Evolutionary conservation across 2,888 invertebrate genomes (phyloP), one percentile per base, ranked within the genome.

Genomic region (Platycheirus rosarum): DNA sequence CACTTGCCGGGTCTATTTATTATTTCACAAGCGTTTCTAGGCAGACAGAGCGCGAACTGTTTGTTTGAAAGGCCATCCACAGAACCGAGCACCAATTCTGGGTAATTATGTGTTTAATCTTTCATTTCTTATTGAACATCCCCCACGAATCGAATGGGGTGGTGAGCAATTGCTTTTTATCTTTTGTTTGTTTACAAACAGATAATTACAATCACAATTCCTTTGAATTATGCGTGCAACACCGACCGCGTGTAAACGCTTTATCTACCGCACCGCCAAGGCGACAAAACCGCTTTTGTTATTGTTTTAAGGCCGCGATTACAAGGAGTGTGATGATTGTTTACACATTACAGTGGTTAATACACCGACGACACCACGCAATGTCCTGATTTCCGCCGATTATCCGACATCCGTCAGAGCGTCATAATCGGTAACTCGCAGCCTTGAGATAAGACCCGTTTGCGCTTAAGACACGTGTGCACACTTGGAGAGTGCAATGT

Each of bases 101-200:
- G 82, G 82, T 82, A 82, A 82, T 82, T 77, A 82, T 82, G 82
- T 82, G 82, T 82, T 82, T 82, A 77, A 82, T 82, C 82, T 82
- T 82, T 82, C 82, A 82, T 62, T 82, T 77, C 77, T 68, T 71
- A 82, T 82, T 82, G 82, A 82, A 82, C 82, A 82, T 73, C 82
- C 82, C 76, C 71, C 76, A 73, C 68, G 77, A 68, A 77, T 82
- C 60, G 2, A 4, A 4, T 23, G 57, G 37, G 57, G 37, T 55
- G 70, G 66, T 60, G 29, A 63, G 74, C 62, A 55, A 74, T 74
- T 55, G 79, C 82, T 82, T 82, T 82, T 82, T 82, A 82, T 82
- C 82, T 82, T 82, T 82, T 82, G 82, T 82, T 82, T 82, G 82
- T 82, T 82, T 82, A 82, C 82, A 71, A 82, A 82, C 82, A 82